Evolutionary conservation across 1,140 invertebrate genomes (phyloP).

Genomic region (Dendroctonus ponderosae): DNA sequence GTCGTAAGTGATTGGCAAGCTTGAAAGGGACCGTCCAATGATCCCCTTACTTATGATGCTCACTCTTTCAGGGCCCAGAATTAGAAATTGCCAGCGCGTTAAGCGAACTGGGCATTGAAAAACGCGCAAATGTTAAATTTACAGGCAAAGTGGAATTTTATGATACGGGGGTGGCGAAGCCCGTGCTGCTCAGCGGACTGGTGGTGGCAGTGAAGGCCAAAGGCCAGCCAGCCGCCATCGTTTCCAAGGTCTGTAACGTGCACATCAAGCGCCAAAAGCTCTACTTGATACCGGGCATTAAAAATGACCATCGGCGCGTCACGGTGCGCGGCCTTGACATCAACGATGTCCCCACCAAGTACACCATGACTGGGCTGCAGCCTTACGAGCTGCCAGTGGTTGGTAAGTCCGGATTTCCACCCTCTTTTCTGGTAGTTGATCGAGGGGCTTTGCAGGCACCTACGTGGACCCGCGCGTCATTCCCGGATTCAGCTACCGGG

Average conservation of each 20-base stretch:
- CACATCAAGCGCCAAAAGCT: constrained; percentile 60
- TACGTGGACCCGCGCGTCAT: constrained; percentile 71
- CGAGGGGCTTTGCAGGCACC: constrained; percentile 56
- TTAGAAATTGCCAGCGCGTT: constrained; percentile 52
- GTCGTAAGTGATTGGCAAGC: constrained; percentile 43
- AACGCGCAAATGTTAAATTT: constrained; percentile 62
- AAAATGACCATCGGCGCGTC: constrained; percentile 59
- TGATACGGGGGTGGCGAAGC: constrained; percentile 58
- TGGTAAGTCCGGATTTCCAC: constrained; percentile 54
- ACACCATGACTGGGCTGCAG: constrained; percentile 66
- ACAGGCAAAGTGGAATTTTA: constrained; percentile 68
- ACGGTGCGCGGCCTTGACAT: constrained; percentile 61
- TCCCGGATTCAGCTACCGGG: constrained; percentile 71
- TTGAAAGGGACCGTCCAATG: constrained; percentile 7
- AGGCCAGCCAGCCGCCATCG: constrained; percentile 52
- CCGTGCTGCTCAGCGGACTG: constrained; percentile 59
- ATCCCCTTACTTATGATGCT: constrained; percentile 46
- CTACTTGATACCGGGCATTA: constrained; percentile 62
- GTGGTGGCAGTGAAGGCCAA: constrained; percentile 56
- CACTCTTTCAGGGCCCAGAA: constrained; percentile 54
- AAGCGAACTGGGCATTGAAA: constrained; percentile 56
- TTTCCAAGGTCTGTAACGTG: constrained; percentile 59
- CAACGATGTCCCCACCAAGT: constrained; percentile 66
- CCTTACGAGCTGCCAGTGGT: constrained; percentile 72
- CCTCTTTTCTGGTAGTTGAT: not conserved